Evolutionary conservation across 2,888 invertebrate genomes (phyloP), one percentile per base, ranked within the genome.

Genomic region (Heterodera filipjevi): DNA sequence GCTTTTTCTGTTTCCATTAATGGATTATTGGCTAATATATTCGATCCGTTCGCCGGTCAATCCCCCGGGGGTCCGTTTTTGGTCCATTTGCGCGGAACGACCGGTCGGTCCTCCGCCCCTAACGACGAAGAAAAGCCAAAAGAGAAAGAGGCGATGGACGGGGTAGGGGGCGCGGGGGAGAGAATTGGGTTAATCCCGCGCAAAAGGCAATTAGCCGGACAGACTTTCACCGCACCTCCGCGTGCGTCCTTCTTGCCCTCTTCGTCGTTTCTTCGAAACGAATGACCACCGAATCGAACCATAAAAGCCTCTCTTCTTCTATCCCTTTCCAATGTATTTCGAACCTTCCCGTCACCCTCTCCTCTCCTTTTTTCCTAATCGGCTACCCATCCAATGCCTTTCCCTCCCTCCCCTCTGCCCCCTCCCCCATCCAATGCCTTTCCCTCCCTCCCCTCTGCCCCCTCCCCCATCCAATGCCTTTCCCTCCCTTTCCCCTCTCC

Each of bases 151-250:
- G 59, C n/a, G 59, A 3, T 3, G 49, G 16, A 19, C 16, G 16
- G 16, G 49, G 59, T 6, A 6, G 59, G 27, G 22, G 59, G 2
- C n/a, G n/a, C n/a, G n/a, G 10, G 59, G 59, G n/a, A 19, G 35
- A 6, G 66, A 66, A 66, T 66, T 66, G 66, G 66, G 66, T 30
- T 66, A 66, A 66, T 66, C 66, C 66, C 66, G 66, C 66, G 35
- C 32, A 39, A 30, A 72, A 72, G 59, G 59, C 59, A 72, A 72
- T 53, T 59, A 72, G 72, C 72, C 59, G 66, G 33, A 35, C 33
- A 32, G 32, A 16, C 66, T 32, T 33, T 12, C 30, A 16, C 32
- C 35, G 27, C 30, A 19, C 64, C 64, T 27, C n/a, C 64, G 64
- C 39, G 39, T 39, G 39, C 49, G 49, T 49, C 49, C 49, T 14